phyloP scores from a whole-genome alignment of 1,140 invertebrate species.

The Apis laboriosa region DNA sequence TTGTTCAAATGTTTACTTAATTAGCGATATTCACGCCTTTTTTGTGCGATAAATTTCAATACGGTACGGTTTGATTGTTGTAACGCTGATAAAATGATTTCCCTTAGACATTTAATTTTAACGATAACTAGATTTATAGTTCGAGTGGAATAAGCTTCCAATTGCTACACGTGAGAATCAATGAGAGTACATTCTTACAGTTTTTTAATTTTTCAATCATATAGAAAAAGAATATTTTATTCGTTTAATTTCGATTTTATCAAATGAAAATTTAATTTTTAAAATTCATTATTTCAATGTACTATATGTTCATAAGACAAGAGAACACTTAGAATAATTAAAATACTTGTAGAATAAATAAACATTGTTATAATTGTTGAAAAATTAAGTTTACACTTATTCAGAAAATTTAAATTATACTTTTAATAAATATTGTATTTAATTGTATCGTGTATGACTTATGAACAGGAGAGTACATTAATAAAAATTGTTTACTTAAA shows the following conservation, averaged over 20 bases:
- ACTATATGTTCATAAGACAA: too few species aligned
- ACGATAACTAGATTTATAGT: not conserved
- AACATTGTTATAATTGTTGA: too few species aligned
- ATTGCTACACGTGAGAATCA: slow-evolving; percentile 20
- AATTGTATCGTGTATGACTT: too few species aligned
- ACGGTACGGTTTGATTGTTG: slow-evolving; percentile 33
- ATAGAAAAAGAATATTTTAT: not conserved
- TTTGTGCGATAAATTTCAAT: slow-evolving; percentile 20
- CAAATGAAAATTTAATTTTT: too few species aligned
- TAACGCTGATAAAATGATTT: slow-evolving; percentile 33
- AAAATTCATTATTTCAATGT: too few species aligned
- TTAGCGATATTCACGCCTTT: not conserved
- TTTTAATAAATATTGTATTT: too few species aligned
- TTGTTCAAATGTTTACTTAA: not conserved
- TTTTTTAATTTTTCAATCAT: not conserved
- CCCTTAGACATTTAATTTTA: slow-evolving; percentile 1
- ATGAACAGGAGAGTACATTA: not conserved
- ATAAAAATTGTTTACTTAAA: not conserved
- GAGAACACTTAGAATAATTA: too few species aligned
- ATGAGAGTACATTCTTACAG: not conserved
- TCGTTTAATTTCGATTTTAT: not conserved
- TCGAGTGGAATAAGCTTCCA: not conserved
- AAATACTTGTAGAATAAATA: too few species aligned
- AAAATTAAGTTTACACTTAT: too few species aligned
- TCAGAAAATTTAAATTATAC: too few species aligned